Percentiles rank a stretch among this genome's conserved stretches.
Conservation (phyloP, 1,140 invertebrate species). For the Hesperophylax magnus region DNA sequence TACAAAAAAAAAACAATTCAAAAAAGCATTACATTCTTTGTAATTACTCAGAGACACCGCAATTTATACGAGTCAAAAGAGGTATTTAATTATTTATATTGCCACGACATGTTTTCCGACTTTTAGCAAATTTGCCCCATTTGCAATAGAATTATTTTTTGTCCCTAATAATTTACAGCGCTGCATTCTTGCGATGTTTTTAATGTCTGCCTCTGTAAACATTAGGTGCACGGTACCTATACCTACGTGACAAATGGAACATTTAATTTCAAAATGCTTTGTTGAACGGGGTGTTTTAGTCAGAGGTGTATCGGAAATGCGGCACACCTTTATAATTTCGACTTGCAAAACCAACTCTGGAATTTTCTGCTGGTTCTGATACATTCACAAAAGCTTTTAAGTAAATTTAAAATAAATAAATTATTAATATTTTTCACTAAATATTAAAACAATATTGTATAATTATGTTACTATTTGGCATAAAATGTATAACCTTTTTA, state of each 20-base stretch:
- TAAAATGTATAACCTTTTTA: too few species aligned
- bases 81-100: constrained; percentile 27
- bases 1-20: not conserved
- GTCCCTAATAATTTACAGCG: not conserved
- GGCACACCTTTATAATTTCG: too few species aligned
- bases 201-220: not conserved
- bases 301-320: too few species aligned
- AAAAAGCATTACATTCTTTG: constrained; percentile 1
- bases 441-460: too few species aligned
- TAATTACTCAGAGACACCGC: constrained; percentile 29
- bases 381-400: too few species aligned
- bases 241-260: constrained; percentile 23
- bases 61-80: constrained; percentile 20
- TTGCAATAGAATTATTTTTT: constrained; percentile 7
- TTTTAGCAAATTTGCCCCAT: constrained; percentile 3
- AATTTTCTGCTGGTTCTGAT: too few species aligned
- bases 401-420: too few species aligned
- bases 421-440: too few species aligned
- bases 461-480: too few species aligned
- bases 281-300: too few species aligned
- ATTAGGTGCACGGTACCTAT: not conserved
- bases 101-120: constrained; percentile 7
- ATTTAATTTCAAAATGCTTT: constrained; percentile 26
- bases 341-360: too few species aligned
- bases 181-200: constrained; percentile 16